Base-by-base conservation (phyloP, 2,888 invertebrate species). In the Miltochrista miniata region DNA sequence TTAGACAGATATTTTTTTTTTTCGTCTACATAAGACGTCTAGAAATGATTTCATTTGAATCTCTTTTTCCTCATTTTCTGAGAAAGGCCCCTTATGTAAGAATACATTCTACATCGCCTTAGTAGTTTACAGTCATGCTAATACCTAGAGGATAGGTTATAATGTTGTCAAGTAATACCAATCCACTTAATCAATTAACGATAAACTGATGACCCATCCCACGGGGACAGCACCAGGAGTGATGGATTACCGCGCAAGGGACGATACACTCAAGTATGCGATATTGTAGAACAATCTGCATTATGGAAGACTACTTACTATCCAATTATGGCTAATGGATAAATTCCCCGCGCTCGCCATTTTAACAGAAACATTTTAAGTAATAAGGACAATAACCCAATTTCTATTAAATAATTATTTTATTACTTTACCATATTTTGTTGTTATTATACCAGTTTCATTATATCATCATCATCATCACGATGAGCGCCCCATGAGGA, bases 301-400 rank as follows among this genome's bases (percentile, higher is more conserved):
- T 24, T 56, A 54, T 41, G 29, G 40, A 37, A 37, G 44, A 11
- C 51, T 69, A 62, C 77, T 70, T 24, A 24, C 18, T 24, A 85
- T 85, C 84, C 87, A 88, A 89, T 89, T 88, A 87, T 77, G 72
- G 72, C 65, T 87, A 88, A 87, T 88, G 87, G 86, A 83, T 73
- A 54, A 76, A 76, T 68, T 81, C 81, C 79, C 81, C 51, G 38
- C 35, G 45, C 51, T 55, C 46, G 59, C 62, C 57, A 72, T 70
- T 73, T 61, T 50, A 70, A 59, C 64, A 71, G 70, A 5, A 31
- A 11, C 8, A 7, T 70, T 69, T 59, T 51, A 9, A 5, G 10
- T 35, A 35, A 35, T 44, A 34, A 43, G 18, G 18, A 9, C 10
- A 33, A 33, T 33, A 33, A 34, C 34, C 9, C 1, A 18, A 43